These are phyloP conservation scores for Sinocyclocheilus maitianheensis DNA, from an alignment of 2,113 vertebrate genomes.

Conservation along the genomic window DNA sequence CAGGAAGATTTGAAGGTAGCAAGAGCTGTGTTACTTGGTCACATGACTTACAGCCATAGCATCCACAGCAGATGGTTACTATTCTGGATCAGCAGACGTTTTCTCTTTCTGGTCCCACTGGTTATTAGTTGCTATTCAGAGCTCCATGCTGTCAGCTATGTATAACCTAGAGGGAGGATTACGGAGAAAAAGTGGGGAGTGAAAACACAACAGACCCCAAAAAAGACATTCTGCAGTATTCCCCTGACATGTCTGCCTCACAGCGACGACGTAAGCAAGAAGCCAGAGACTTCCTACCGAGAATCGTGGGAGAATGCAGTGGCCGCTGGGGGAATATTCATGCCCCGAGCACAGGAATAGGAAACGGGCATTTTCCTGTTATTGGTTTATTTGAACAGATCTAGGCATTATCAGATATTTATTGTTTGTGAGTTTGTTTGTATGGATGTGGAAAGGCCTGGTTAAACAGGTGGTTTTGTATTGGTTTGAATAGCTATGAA, in stretches of 20 bases:
- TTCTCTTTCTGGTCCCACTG: constrained; percentile 11
- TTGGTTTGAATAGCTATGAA: background rate
- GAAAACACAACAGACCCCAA: constrained; percentile 50
- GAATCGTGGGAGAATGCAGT: constrained; percentile 55
- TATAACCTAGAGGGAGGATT: constrained; percentile 17
- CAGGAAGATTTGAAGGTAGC: background rate
- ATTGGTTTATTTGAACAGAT: constrained; percentile 49
- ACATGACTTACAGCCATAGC: background rate
- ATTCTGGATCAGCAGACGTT: background rate
- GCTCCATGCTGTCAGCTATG: constrained; percentile 16
- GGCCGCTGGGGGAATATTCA: constrained; percentile 47
- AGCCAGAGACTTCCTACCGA: constrained; percentile 54
- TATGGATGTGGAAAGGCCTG: background rate
- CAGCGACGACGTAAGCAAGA: constrained; percentile 39
- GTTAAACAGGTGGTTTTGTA: background rate
- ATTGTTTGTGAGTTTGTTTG: background rate
- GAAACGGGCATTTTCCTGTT: constrained; percentile 48
- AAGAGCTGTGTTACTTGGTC: background rate
- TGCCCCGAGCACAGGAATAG: constrained; percentile 47
- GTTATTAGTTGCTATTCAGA: constrained; percentile 46
- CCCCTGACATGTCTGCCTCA: constrained; percentile 52
- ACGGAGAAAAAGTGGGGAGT: constrained; percentile 27
- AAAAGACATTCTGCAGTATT: constrained; percentile 53
- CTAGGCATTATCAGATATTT: constrained; percentile 37
- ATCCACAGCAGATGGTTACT: background rate